Percentiles rank a stretch among this genome's conserved stretches.
Conservation (phyloP, 2,888 invertebrate species). For the Gordius sp. region DNA sequence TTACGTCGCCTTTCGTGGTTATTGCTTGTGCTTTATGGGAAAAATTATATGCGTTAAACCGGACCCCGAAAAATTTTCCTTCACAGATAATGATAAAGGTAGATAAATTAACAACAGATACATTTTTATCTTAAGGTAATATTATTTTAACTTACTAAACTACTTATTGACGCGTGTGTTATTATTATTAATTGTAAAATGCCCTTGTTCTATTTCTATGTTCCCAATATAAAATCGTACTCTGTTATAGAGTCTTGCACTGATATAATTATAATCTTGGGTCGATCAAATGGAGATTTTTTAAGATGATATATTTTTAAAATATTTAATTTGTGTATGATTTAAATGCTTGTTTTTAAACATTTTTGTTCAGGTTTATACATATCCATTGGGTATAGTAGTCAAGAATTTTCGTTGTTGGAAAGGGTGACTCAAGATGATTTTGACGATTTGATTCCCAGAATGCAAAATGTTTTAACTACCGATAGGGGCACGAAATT, state of each 20-base stretch:
- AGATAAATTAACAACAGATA: not conserved
- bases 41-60: conserved; percentile 13
- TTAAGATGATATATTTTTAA: too few species aligned
- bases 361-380: not conserved
- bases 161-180: too few species aligned
- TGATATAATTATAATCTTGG: too few species aligned
- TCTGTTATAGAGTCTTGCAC: too few species aligned
- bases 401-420: conserved; percentile 14
- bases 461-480: not conserved
- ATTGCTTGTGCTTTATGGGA: conserved; percentile 15
- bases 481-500: not conserved
- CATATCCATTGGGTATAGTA: conserved; percentile 10
- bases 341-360: too few species aligned
- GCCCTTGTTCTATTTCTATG: too few species aligned
- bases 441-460: conserved; percentile 5
- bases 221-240: too few species aligned
- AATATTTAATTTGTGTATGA: too few species aligned
- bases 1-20: conserved; percentile 13
- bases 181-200: too few species aligned
- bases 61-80: conserved; percentile 2
- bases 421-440: conserved; percentile 4
- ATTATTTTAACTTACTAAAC: not conserved
- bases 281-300: too few species aligned
- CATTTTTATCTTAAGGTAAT: not conserved
- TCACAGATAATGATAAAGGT: conserved; percentile 7